Conservation (phyloP, 2,113 vertebrate species). For the Boulengeromyrus knoepffleri region DNA sequence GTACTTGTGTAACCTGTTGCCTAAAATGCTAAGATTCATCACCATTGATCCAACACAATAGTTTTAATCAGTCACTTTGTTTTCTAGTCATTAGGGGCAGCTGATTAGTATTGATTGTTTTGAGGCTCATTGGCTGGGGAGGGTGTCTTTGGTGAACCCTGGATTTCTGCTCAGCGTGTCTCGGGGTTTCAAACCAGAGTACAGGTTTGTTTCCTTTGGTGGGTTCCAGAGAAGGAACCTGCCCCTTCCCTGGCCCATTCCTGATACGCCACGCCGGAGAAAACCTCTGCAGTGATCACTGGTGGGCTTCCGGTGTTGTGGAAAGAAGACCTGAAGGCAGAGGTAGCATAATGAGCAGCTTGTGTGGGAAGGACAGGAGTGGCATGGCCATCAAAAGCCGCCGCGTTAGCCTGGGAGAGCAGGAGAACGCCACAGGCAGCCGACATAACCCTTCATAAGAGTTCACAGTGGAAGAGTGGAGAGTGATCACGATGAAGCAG, state of each 20-base stretch:
- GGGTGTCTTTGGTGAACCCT: neutral
- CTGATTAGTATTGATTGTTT: neutral
- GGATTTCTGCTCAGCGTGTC: neutral
- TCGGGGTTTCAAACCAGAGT: neutral
- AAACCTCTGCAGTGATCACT: neutral
- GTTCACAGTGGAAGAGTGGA: neutral
- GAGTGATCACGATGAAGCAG: neutral
- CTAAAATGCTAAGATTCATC: neutral
- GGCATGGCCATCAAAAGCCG: neutral
- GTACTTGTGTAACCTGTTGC: neutral
- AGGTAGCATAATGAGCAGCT: conserved; percentile 4
- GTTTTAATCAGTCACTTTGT: neutral
- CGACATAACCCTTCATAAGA: neutral
- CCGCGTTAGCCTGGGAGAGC: neutral
- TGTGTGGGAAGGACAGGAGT: neutral
- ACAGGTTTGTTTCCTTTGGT: neutral
- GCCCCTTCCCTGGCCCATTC: neutral
- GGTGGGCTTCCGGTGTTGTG: neutral
- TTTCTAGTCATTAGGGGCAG: neutral
- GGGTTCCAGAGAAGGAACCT: neutral
- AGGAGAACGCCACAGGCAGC: neutral
- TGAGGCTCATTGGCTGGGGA: neutral
- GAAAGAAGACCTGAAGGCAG: neutral
- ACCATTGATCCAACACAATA: neutral
- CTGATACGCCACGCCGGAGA: neutral